Evolutionary conservation across 2,113 vertebrate species (phyloP).

Genomic region (Leptosomus discolor): DNA sequence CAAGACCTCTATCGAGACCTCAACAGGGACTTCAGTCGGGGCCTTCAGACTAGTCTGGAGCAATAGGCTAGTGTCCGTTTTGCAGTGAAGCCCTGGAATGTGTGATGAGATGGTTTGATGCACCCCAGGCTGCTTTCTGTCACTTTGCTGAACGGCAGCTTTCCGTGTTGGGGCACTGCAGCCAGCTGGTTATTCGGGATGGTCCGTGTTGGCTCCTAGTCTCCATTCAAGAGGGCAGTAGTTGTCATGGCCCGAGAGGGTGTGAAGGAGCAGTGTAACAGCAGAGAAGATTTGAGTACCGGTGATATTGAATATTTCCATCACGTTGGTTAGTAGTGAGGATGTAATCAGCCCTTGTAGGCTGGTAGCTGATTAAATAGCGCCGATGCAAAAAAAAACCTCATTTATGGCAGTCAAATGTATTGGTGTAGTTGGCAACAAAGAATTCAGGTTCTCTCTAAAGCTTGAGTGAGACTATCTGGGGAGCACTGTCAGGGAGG

Average conservation of each 20-base stretch:
- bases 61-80: neutral
- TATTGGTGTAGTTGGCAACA: neutral
- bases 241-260: neutral
- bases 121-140: neutral
- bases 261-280: neutral
- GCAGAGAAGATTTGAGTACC: neutral
- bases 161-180: neutral
- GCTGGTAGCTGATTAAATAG: neutral
- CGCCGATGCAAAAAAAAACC: neutral
- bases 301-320: neutral
- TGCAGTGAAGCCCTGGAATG: neutral
- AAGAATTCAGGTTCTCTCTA: neutral
- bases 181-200: neutral
- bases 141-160: neutral
- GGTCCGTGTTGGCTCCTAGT: neutral
- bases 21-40: neutral
- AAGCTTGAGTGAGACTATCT: neutral
- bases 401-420: neutral
- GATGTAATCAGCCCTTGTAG: neutral
- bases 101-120: neutral
- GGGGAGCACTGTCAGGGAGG: neutral
- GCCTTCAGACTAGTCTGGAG: neutral
- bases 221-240: neutral
- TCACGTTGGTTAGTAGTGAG: neutral
- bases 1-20: neutral